Evolutionary conservation across 2,888 invertebrate genomes (phyloP), one percentile per base, ranked within the genome.

Genomic region (Aromia moschata): DNA sequence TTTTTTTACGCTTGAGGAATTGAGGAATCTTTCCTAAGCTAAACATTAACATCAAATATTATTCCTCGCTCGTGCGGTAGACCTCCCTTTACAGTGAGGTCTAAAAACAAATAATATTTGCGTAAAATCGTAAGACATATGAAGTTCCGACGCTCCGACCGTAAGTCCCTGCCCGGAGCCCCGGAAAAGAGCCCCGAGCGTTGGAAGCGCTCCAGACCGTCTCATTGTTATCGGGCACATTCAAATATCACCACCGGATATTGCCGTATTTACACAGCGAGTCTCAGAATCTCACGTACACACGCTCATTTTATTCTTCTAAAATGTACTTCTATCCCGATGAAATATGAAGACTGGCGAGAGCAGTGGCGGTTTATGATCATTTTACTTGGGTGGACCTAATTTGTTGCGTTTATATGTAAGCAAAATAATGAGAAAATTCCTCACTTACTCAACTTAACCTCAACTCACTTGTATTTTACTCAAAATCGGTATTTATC

Each of bases 191-290:
- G 47, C 65, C 65, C 30, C 31, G 20, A 43, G 60, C 53, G 30
- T 17, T 47, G 44, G 40, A 20, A 41, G 46, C 38, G 36, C 36
- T 40, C 52, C 47, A 56, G 59, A 56, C 49, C 31, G 46, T 40
- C 51, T 55, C 61, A 61, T 64, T 64, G 64, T 64, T 64, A 64
- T 64, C 61, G 54, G 58, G 45, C 53, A 56, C 51, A 62, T 57
- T 64, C 61, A 64, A 57, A 64, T 59, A 62, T 62, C 56, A 59
- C 58, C 54, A 54, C 56, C 58, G 59, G 58, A 64, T 61, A 59
- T 64, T 59, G 54, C 51, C 40, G 41, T 63, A 60, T 63, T 63
- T 63, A 60, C 59, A 57, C 57, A 53, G 41, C 47, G 45, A 37
- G 40, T 56, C 33, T 43, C 49, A 33, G 49, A 56, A 56, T 56